Evolutionary conservation across 2,113 vertebrate genomes (phyloP).

Genomic region (Chloebia gouldiae): DNA sequence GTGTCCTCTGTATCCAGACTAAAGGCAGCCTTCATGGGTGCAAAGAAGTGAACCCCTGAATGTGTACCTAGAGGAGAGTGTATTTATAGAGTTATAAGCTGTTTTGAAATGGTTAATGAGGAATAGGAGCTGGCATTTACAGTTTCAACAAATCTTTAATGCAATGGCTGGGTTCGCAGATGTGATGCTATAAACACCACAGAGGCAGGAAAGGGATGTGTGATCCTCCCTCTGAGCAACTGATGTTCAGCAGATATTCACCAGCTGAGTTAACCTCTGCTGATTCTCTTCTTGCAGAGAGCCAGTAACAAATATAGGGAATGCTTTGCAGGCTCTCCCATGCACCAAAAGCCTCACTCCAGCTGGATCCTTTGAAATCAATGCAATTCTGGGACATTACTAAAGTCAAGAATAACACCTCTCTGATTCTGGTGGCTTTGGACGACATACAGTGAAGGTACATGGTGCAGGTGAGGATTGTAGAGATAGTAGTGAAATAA

Average conservation of each 20-base stretch:
- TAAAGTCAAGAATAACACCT: neutral
- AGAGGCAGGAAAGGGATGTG: neutral
- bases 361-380: neutral
- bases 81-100: neutral
- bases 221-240: neutral
- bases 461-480: too few species aligned
- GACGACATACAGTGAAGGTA: neutral
- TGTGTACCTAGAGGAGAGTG: fast-evolving
- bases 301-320: neutral
- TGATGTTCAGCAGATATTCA: neutral
- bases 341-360: neutral
- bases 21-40: neutral
- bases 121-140: neutral
- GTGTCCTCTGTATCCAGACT: neutral
- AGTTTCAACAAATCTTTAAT: neutral
- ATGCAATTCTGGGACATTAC: neutral
- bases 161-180: neutral
- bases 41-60: neutral
- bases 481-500: neutral
- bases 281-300: neutral
- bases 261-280: neutral
- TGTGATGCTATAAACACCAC: fast-evolving
- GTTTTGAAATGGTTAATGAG: neutral
- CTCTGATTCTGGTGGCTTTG: neutral
- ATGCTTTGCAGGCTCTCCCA: neutral